These are phyloP conservation scores for Acomys russatus DNA, from an alignment of 2,797 vertebrate genomes.

Conservation along the genomic window DNA sequence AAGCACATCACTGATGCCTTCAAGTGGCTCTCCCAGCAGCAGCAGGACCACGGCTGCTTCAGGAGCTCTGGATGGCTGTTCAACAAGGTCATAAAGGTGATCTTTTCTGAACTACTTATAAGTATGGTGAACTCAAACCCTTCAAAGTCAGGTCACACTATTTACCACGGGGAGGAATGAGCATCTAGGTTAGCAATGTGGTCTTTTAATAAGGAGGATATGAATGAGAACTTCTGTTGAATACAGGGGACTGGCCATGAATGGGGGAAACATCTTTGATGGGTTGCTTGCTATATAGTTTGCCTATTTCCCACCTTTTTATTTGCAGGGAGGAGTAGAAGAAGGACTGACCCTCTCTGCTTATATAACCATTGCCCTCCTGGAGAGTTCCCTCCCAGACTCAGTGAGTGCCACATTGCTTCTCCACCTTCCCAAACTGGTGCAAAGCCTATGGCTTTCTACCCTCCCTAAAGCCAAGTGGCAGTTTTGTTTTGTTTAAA, in stretches of 20 bases:
- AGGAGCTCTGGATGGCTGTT: constrained; percentile 91
- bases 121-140: background rate
- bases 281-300: background rate
- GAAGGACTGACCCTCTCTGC: constrained; percentile 64
- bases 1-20: constrained; percentile 88
- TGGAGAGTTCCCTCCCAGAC: background rate
- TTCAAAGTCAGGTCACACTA: background rate
- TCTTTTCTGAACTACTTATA: background rate
- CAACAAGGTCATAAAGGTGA: constrained; percentile 92
- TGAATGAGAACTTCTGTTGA: background rate
- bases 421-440: background rate
- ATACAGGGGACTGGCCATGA: background rate
- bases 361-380: background rate
- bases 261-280: background rate
- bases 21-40: constrained; percentile 89
- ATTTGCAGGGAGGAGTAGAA: constrained; percentile 85
- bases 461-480: background rate
- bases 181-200: background rate
- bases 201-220: background rate
- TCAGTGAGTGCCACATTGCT: constrained; percentile 78
- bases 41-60: constrained; percentile 92
- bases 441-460: background rate
- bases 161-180: background rate
- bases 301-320: background rate
- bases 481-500: too few species aligned